phyloP scores from a whole-genome alignment of 2,113 vertebrate species.

The Baryphthengus martii region DNA sequence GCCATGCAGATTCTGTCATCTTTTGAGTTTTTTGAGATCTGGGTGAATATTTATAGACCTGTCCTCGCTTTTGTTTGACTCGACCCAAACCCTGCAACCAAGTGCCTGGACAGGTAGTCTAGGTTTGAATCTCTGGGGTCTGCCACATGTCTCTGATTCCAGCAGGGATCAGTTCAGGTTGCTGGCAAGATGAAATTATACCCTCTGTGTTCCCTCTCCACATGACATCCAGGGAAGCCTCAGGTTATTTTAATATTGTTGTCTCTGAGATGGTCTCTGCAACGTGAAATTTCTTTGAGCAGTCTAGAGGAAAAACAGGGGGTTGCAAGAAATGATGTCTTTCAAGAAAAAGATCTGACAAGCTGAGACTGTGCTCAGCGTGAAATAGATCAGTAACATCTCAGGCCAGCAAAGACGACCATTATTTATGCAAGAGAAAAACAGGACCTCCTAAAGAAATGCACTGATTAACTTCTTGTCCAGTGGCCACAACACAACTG shows the following conservation, averaged over 20 bases:
- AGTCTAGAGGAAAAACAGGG: neutral
- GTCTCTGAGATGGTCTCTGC: neutral
- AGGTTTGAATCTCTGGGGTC: neutral
- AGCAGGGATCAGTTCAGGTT: neutral
- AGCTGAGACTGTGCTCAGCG: neutral
- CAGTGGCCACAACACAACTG: neutral
- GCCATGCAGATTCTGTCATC: neutral
- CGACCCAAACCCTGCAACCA: neutral
- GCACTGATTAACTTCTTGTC: neutral
- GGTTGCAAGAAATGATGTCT: neutral
- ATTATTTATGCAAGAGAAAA: neutral
- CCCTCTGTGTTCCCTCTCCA: neutral
- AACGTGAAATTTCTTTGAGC: neutral
- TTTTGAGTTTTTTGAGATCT: neutral
- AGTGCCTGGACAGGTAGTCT: neutral
- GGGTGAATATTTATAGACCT: neutral
- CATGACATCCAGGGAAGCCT: neutral
- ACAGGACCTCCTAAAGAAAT: neutral
- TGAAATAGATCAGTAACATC: neutral
- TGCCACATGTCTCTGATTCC: neutral
- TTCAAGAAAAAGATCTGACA: neutral
- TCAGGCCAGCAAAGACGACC: neutral
- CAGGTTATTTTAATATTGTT: neutral
- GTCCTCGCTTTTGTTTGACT: neutral
- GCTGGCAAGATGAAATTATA: neutral